Base-by-base conservation (phyloP, 2,113 vertebrate species). In the Vombatus ursinus region DNA sequence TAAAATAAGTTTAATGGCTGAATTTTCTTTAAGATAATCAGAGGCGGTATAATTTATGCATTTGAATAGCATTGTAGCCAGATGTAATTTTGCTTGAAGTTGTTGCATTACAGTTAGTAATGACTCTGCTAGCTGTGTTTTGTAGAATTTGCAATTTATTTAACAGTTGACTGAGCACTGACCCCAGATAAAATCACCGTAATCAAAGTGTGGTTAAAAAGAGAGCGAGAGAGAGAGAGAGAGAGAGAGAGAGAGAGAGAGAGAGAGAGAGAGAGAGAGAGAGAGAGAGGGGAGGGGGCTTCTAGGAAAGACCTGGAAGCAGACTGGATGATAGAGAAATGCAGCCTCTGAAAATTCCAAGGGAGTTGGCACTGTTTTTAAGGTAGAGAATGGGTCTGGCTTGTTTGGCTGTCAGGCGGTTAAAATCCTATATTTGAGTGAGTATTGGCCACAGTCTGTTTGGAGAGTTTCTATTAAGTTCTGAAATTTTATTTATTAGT, bases 151-250 rank as follows among this genome's bases (percentile, higher is more conserved):
- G 98, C 98, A 98, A 99, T 99, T 99, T 99, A 98, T 99, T 99
- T 98, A 98, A 99, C 98, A 99, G 98, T 98, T 99, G 99, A 99
- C 99, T 99, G 99, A 99, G 97, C 99, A 98, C 98, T 98, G 99
- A 99, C 99, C 99, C 97, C 98, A 98, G 98, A 98, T 98, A 98
- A 98, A 98, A 98, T 96, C 61, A 91, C 98, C 97, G 98, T 98
- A 98, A 98, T 98, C 98, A 98, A 99, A 98, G 97, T 98, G 95
- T 97, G 96, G 97, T 93, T 97, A 95, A 97, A 97, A 94, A 93
- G 95, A 96, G 19, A 50, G 50, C 4, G 50, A 50, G 11, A 50
- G 48, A 49, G 48, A 49, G 48, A 96, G 52, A 0, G 0, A 93
- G 95, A 96, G 19, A 96, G 92, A 96, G 96, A 94, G 90, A 96